Conservation (phyloP, 2,888 invertebrate species). For the Keiferia lycopersicella region DNA sequence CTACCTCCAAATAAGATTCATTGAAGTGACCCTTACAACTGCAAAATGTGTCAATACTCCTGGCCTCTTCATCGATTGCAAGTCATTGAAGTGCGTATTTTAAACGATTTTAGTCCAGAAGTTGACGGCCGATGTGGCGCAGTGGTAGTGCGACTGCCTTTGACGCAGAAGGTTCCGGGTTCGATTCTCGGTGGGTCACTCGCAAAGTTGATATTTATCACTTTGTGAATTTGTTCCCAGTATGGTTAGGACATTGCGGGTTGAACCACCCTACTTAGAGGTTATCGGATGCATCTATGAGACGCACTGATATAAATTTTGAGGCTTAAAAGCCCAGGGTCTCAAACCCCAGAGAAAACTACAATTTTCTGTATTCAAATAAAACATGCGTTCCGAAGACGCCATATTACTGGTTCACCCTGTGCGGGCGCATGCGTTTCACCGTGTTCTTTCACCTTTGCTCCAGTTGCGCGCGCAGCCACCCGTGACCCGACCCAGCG, state of each 20-base stretch:
- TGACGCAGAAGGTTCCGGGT: too few species aligned
- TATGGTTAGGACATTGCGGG: too few species aligned
- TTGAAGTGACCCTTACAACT: slow-evolving; percentile 30
- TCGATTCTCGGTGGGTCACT: too few species aligned
- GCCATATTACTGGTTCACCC: neutral
- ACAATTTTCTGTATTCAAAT: neutral
- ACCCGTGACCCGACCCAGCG: slow-evolving; percentile 53
- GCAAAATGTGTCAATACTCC: slow-evolving; percentile 28
- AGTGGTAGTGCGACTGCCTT: too few species aligned
- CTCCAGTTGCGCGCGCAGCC: slow-evolving; percentile 66
- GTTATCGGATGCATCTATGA: too few species aligned
- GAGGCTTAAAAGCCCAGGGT: neutral
- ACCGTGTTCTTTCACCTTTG: slow-evolving; percentile 77
- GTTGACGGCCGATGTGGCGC: too few species aligned
- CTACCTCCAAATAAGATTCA: slow-evolving; percentile 29
- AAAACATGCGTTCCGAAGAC: neutral
- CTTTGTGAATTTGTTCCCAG: too few species aligned
- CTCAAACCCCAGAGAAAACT: too few species aligned
- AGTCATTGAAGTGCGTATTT: slow-evolving; percentile 12
- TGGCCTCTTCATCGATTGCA: slow-evolving; percentile 13
- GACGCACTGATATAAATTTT: too few species aligned
- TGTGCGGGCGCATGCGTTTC: slow-evolving; percentile 10
- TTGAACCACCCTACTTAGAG: too few species aligned
- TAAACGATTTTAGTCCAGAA: neutral
- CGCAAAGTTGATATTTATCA: too few species aligned